These are phyloP conservation scores for Caerostris extrusa DNA, from an alignment of 1,140 invertebrate species.

Conservation along the genomic window DNA sequence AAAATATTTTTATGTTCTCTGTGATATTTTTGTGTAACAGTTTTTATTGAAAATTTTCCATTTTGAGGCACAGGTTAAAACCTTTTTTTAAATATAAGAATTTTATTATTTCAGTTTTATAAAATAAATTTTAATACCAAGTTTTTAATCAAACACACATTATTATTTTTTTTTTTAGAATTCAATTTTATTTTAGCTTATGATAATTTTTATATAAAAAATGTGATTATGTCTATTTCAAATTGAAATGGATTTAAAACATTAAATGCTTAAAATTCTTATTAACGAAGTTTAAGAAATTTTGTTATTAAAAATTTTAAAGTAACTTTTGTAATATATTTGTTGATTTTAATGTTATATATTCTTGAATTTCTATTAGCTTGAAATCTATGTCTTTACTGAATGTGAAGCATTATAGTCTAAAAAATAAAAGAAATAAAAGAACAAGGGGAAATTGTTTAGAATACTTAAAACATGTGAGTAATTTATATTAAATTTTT, in stretches of 20 bases:
- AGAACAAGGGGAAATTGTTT: slow-evolving; percentile 86
- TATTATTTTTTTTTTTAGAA: not conserved
- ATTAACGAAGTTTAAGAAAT: not conserved
- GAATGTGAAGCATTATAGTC: slow-evolving; percentile 88
- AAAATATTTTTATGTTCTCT: too few species aligned
- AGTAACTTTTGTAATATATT: not conserved
- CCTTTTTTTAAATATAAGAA: too few species aligned
- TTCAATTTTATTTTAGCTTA: not conserved
- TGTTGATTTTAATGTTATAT: not conserved
- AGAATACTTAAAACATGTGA: slow-evolving; percentile 86
- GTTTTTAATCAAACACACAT: too few species aligned
- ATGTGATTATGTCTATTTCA: too few species aligned
- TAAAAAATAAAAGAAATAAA: slow-evolving; percentile 87
- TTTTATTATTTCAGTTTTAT: too few species aligned
- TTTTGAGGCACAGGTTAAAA: too few species aligned
- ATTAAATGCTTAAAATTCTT: not conserved
- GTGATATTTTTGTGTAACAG: too few species aligned
- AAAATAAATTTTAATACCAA: not conserved
- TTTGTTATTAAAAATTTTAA: not conserved
- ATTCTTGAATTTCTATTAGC: slow-evolving; percentile 79
- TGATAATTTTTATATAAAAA: too few species aligned
- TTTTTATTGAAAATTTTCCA: too few species aligned
- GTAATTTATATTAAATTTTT: not conserved
- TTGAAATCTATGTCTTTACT: slow-evolving; percentile 90
- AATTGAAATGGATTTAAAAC: not conserved